Evolutionary conservation across 2,888 invertebrate species (phyloP).

Genomic region (Agrotis exclamationis): DNA sequence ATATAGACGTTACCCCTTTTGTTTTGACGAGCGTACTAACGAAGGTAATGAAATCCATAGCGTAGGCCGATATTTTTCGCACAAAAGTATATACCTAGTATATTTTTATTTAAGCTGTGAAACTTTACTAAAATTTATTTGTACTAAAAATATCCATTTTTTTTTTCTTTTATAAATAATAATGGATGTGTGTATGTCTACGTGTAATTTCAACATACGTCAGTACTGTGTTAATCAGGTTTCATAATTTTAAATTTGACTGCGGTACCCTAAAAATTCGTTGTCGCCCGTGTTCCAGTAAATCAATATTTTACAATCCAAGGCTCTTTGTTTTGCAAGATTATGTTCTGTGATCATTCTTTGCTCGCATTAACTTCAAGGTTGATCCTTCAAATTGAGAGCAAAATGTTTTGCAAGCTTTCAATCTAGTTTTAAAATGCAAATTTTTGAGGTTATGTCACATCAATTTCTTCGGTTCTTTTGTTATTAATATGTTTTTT

Average conservation of each 20-base stretch:
- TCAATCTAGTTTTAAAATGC: neutral
- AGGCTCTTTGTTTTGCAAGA: conserved; percentile 42
- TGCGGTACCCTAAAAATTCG: conserved; percentile 3
- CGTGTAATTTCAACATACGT: too few species aligned
- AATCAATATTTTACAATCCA: conserved; percentile 48
- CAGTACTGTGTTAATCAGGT: too few species aligned
- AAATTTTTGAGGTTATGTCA: too few species aligned
- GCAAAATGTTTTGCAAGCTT: conserved; percentile 28
- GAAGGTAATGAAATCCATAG: neutral
- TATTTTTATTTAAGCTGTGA: too few species aligned
- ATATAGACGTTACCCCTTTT: neutral
- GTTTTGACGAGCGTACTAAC: neutral
- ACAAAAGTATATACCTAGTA: too few species aligned
- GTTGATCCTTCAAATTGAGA: conserved; percentile 30
- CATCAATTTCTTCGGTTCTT: neutral
- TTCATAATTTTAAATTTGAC: neutral
- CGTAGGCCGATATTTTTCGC: too few species aligned
- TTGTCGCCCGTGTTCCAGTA: conserved; percentile 10
- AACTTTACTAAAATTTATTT: too few species aligned
- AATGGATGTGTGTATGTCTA: too few species aligned
- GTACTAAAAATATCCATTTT: too few species aligned
- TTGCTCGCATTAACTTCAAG: conserved; percentile 36
- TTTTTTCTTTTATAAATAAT: too few species aligned
- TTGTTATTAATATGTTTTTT: neutral
- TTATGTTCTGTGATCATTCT: conserved; percentile 24